phyloP scores from a whole-genome alignment of 2,888 invertebrate genomes.

The Rutpela maculata region DNA sequence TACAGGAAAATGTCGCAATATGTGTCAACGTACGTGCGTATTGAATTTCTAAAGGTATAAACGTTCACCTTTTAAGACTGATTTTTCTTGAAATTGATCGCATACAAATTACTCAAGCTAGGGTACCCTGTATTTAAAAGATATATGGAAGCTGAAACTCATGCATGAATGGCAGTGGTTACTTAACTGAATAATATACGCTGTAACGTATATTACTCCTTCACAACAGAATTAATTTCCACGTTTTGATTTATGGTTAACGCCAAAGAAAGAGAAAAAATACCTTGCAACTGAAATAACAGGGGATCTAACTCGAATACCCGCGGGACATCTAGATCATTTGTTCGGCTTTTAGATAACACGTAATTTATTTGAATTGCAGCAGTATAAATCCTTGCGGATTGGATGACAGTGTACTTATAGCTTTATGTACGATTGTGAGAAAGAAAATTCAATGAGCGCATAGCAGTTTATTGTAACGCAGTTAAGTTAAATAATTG shows the following conservation, averaged over 20 bases:
- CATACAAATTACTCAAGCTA: no score
- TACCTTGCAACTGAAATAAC: slow-evolving; percentile 16
- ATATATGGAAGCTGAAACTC: background rate
- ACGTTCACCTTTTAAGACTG: no score
- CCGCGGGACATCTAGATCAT: slow-evolving; percentile 29
- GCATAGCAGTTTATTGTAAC: slow-evolving; percentile 14
- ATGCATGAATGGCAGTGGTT: background rate
- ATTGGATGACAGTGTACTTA: slow-evolving; percentile 18
- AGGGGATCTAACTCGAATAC: background rate
- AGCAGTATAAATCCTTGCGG: slow-evolving; percentile 14
- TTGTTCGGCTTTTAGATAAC: slow-evolving; percentile 25
- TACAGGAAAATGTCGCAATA: no score
- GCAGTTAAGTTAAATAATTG: slow-evolving; percentile 7
- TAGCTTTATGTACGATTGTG: slow-evolving; percentile 21
- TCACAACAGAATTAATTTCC: slow-evolving; percentile 1
- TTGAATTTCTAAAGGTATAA: no score
- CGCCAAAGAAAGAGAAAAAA: background rate
- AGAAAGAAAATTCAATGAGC: slow-evolving; percentile 27
- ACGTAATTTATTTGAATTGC: slow-evolving; percentile 30
- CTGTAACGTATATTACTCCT: background rate
- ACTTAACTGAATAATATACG: background rate
- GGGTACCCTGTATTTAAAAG: no score
- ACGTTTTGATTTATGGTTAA: slow-evolving; percentile 4
- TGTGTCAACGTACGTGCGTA: no score
- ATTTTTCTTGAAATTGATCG: no score